Conservation (phyloP, 2,888 invertebrate species). For the Lasioglossum calceatum region DNA sequence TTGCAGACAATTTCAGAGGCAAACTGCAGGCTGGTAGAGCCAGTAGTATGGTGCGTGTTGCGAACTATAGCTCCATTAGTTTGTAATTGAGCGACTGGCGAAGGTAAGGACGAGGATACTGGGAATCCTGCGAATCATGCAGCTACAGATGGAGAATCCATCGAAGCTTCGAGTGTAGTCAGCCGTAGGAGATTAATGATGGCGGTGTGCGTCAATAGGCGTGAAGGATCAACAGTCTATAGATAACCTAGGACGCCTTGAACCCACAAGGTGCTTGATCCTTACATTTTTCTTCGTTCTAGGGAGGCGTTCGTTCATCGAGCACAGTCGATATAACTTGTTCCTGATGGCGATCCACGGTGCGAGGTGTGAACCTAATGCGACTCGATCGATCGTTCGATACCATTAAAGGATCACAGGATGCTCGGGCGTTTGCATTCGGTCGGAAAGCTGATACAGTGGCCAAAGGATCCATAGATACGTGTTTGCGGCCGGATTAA, state of each 20-base stretch:
- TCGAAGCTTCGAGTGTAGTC: not conserved
- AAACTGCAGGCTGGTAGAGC: not conserved
- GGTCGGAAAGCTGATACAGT: not conserved
- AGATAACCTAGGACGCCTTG: not conserved
- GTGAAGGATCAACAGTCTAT: not conserved
- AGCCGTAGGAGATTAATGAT: not conserved
- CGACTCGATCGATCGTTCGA: not conserved
- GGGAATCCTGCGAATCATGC: not conserved
- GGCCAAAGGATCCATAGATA: constrained; percentile 6
- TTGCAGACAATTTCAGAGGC: not conserved
- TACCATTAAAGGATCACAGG: not conserved
- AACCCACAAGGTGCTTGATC: not conserved
- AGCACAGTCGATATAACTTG: not conserved
- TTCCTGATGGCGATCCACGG: not conserved
- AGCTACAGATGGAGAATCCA: not conserved
- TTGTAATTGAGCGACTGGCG: not conserved
- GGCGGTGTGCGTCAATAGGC: not conserved
- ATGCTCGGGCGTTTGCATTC: not conserved
- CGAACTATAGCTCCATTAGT: not conserved
- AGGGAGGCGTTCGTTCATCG: not conserved
- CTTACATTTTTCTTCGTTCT: not conserved
- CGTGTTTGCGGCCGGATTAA: constrained; percentile 42
- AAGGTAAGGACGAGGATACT: not conserved
- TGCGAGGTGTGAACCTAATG: not conserved
- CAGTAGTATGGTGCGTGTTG: not conserved